A percentile compares a stretch with the other conserved stretches of the same genome.
Evolutionary conservation across 2,113 vertebrate genomes (phyloP).

Genomic region (Saguinus midas): DNA sequence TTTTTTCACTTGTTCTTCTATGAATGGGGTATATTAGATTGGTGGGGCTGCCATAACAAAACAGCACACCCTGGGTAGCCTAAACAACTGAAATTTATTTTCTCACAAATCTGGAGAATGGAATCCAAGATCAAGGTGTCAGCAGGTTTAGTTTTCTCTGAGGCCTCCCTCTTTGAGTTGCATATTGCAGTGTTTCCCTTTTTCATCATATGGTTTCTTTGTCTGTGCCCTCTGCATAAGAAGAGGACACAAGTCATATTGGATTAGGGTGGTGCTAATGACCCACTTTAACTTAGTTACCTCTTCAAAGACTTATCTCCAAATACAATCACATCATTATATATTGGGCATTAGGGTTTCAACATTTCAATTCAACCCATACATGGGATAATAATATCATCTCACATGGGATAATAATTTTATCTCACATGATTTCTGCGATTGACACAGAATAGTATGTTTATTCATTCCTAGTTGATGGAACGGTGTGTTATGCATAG

Average conservation of each 20-base stretch:
- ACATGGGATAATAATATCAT: neutral
- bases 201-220: neutral
- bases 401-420: neutral
- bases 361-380: neutral
- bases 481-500: neutral
- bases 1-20: neutral
- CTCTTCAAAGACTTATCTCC: neutral
- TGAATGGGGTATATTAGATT: neutral
- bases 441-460: neutral
- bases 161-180: neutral
- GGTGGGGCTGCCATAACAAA: neutral
- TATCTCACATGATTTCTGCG: neutral
- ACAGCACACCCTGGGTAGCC: neutral
- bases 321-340: neutral
- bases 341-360: neutral
- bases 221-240: neutral
- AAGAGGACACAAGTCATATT: neutral
- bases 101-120: neutral
- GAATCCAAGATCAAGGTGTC: neutral
- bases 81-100: neutral
- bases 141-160: neutral
- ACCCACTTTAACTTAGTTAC: neutral
- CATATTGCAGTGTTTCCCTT: fast-evolving
- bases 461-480: neutral
- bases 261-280: neutral